These are phyloP conservation scores for Trichomalopsis sarcophagae DNA, from an alignment of 1,140 invertebrate species.

Conservation along the genomic window DNA sequence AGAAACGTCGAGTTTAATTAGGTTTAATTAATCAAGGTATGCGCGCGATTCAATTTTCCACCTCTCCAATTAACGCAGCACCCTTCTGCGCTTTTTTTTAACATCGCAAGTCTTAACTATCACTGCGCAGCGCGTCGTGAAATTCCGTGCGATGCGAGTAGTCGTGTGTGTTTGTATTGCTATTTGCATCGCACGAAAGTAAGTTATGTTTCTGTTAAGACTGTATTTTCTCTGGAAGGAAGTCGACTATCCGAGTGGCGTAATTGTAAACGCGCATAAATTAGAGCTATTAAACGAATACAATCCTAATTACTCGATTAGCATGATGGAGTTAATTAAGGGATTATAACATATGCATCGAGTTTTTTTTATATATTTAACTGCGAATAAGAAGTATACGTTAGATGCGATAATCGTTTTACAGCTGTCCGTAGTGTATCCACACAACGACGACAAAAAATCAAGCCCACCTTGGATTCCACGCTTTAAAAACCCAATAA, in stretches of 20 bases:
- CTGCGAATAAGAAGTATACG: no score
- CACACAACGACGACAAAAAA: no score
- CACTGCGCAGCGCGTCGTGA: no score
- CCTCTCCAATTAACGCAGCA: background rate
- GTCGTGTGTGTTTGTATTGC: no score
- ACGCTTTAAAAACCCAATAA: no score
- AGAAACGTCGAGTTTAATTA: background rate
- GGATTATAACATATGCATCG: no score
- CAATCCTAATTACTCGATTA: background rate
- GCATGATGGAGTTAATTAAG: no score
- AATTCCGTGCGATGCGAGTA: background rate
- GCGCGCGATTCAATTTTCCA: background rate
- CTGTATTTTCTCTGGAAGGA: background rate
- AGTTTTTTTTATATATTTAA: no score
- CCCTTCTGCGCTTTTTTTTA: background rate
- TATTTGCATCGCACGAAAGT: background rate
- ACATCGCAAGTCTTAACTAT: background rate
- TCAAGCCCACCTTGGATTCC: no score
- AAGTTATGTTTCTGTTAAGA: background rate
- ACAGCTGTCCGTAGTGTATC: no score
- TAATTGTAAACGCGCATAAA: background rate
- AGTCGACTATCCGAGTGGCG: background rate
- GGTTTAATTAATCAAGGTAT: constrained; percentile 12
- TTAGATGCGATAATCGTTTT: no score
- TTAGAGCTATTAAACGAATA: background rate